Percentiles rank a stretch among this genome's conserved stretches.
phyloP scores from a whole-genome alignment of 2,888 invertebrate genomes.

The Drosophila flavopinicola region DNA sequence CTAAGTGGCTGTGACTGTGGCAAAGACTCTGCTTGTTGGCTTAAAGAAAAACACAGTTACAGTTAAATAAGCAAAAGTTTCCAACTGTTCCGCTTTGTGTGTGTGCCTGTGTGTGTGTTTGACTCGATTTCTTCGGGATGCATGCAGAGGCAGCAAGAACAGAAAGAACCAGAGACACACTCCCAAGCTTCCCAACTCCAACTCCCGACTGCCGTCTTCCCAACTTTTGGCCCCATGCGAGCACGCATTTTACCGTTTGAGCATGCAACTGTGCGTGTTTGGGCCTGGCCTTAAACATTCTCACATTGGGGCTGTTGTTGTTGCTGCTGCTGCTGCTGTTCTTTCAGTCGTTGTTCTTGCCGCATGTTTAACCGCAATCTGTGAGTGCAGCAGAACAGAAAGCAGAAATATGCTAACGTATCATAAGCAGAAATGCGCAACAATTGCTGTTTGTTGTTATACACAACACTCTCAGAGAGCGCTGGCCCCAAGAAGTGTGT shows the following conservation, averaged over 20 bases:
- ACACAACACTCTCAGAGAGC: constrained; percentile 33
- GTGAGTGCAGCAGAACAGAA: constrained; percentile 51
- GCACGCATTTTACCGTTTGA: constrained; percentile 75
- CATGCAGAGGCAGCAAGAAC: constrained; percentile 7
- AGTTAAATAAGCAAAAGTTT: constrained; percentile 76
- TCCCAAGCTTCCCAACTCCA: constrained; percentile 16
- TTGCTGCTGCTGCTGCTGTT: too few species aligned
- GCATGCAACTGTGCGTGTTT: constrained; percentile 63
- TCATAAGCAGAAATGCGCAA: constrained; percentile 57
- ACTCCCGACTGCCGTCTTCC: constrained; percentile 1
- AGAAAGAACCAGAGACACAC: constrained; percentile 8
- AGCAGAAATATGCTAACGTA: constrained; percentile 53
- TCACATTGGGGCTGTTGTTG: constrained; percentile 30
- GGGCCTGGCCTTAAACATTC: constrained; percentile 49
- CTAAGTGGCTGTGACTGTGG: constrained; percentile 43
- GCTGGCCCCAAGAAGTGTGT: constrained; percentile 46
- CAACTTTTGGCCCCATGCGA: constrained; percentile 46
- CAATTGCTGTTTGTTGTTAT: constrained; percentile 44
- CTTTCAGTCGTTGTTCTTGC: constrained; percentile 19
- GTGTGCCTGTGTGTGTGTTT: constrained; percentile 28
- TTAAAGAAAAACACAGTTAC: constrained; percentile 55
- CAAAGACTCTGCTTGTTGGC: constrained; percentile 24
- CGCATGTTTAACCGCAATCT: constrained; percentile 67
- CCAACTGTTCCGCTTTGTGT: constrained; percentile 37
- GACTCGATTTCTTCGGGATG: constrained; percentile 55